Evolutionary conservation across 2,888 invertebrate species (phyloP).

Genomic region (Eupsilia transversa): DNA sequence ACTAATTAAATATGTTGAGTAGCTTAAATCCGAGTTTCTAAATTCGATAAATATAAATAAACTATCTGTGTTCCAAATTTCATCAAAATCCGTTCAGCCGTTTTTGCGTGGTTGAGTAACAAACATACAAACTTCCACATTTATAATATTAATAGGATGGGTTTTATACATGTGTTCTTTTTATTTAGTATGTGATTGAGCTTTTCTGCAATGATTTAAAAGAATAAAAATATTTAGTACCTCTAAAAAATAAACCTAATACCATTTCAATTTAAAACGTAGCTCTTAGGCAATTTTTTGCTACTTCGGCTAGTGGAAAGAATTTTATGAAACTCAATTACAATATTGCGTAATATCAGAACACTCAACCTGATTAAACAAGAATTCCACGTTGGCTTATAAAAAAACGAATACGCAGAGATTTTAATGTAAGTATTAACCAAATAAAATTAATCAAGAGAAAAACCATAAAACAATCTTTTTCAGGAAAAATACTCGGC

Average conservation of each 20-base stretch:
- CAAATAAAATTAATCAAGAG: constrained; percentile 33
- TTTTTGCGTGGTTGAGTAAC: too few species aligned
- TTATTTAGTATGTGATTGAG: neutral
- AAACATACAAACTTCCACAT: too few species aligned
- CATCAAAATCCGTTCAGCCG: too few species aligned
- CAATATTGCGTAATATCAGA: constrained; percentile 18
- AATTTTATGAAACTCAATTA: constrained; percentile 20
- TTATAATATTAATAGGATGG: too few species aligned
- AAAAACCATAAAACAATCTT: constrained; percentile 19
- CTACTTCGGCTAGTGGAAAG: neutral
- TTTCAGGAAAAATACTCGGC: constrained; percentile 37
- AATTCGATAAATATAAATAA: too few species aligned
- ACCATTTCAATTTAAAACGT: neutral
- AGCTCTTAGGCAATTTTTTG: neutral
- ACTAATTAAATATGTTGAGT: too few species aligned
- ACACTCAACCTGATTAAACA: constrained; percentile 36
- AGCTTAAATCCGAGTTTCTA: too few species aligned
- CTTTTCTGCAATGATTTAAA: neutral
- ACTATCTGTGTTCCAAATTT: too few species aligned
- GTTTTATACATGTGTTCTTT: neutral
- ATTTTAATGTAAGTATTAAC: constrained; percentile 4
- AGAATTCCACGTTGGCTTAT: constrained; percentile 16
- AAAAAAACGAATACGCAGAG: constrained; percentile 37
- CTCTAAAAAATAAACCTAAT: neutral
- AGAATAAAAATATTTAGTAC: neutral